Evolutionary conservation across 2,797 vertebrate genomes (phyloP).

Genomic region (Anabas testudineus): DNA sequence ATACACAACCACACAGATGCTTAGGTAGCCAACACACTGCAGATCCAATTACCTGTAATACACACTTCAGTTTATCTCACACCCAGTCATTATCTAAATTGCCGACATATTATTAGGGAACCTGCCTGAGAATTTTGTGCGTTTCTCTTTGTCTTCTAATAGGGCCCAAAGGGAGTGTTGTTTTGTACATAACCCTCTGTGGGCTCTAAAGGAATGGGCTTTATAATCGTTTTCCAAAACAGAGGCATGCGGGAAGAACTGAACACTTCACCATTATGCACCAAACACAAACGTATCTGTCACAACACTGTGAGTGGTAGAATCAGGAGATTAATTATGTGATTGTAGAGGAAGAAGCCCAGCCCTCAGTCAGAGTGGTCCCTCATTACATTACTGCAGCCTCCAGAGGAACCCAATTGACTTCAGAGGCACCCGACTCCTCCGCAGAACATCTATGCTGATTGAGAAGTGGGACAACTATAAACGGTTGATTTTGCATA

Average conservation of each 20-base stretch:
- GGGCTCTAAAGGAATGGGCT: slow-evolving; percentile 89
- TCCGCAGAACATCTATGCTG: slow-evolving; percentile 54
- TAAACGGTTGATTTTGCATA: slow-evolving; percentile 41
- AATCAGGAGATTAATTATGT: slow-evolving; percentile 84
- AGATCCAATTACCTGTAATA: slow-evolving; percentile 98
- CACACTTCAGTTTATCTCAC: slow-evolving; percentile 98
- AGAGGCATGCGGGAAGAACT: slow-evolving; percentile 65
- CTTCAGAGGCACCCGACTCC: slow-evolving; percentile 61
- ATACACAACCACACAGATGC: slow-evolving; percentile 63
- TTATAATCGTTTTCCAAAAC: slow-evolving; percentile 87
- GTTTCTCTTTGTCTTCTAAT: slow-evolving; percentile 89
- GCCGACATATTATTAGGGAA: slow-evolving; percentile 94
- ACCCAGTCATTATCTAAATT: slow-evolving; percentile 99
- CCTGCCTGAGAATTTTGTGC: slow-evolving; percentile 82
- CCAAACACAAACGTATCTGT: slow-evolving; percentile 78
- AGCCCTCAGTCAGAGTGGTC: slow-evolving; percentile 64
- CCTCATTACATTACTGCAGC: slow-evolving; percentile 79
- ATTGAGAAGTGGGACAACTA: slow-evolving; percentile 71
- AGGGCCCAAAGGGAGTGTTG: slow-evolving; percentile 92
- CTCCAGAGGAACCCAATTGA: slow-evolving; percentile 78
- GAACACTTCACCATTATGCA: slow-evolving; percentile 78
- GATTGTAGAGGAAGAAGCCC: slow-evolving; percentile 66
- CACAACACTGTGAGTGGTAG: slow-evolving; percentile 76
- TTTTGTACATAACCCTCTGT: slow-evolving; percentile 94
- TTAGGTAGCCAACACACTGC: slow-evolving; percentile 82